Evolutionary conservation across 92 coral and sea anemone genomes (phyloP).

Genomic region (Paragorgia papillata): DNA sequence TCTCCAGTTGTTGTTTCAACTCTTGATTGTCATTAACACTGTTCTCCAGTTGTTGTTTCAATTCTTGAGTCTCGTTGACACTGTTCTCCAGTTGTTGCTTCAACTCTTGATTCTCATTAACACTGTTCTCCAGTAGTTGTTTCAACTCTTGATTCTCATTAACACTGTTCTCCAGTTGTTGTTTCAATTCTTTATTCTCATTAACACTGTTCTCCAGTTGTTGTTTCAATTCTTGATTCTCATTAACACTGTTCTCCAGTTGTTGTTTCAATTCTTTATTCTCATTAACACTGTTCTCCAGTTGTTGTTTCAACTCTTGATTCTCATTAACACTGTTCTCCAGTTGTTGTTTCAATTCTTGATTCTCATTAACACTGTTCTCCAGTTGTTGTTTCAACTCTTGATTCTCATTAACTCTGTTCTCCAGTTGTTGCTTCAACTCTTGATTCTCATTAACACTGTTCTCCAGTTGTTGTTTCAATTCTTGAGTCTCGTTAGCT

Average conservation of each 20-base stretch:
- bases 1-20: constrained; percentile 16
- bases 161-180: background rate
- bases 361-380: background rate
- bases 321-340: background rate
- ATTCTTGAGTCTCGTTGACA: background rate
- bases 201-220: background rate
- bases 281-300: background rate
- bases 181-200: background rate
- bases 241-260: background rate
- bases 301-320: background rate
- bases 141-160: background rate
- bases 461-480: constrained; percentile 6
- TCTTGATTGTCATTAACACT: background rate
- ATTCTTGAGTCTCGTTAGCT: background rate
- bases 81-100: background rate
- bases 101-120: background rate
- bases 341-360: background rate
- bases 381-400: constrained; percentile 1
- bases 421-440: background rate
- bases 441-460: background rate
- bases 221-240: background rate
- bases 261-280: background rate
- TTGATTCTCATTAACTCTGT: background rate
- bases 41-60: background rate
- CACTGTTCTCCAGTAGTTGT: background rate